Evolutionary conservation across 2,113 vertebrate species (phyloP).

Genomic region (Onychorhynchus coronatus): DNA sequence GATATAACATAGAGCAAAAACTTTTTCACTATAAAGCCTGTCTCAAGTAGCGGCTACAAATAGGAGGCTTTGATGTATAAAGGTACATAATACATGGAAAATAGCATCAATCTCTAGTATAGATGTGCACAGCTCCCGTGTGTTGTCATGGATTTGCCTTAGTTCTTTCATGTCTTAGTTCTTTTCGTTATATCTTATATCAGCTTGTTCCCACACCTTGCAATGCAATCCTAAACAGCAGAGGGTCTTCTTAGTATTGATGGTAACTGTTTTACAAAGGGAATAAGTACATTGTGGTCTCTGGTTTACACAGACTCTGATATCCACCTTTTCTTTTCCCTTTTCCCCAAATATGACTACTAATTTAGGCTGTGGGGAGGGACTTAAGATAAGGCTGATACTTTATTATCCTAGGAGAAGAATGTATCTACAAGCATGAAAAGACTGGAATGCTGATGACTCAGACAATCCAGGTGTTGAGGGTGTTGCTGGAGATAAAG

Average conservation of each 20-base stretch:
- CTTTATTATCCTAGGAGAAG: too few relatives aligned
- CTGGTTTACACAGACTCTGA: not conserved
- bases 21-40: not conserved
- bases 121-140: not conserved
- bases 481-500: not conserved
- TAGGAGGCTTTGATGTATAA: not conserved
- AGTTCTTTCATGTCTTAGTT: not conserved
- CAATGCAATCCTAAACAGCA: not conserved
- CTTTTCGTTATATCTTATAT: too few relatives aligned
- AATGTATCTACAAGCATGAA: too few relatives aligned
- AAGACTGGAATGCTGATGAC: too few relatives aligned
- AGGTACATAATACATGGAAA: not conserved
- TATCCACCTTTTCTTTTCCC: too few relatives aligned
- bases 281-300: fast-evolving
- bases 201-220: not conserved
- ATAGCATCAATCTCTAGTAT: not conserved
- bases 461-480: too few relatives aligned
- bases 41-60: not conserved
- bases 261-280: not conserved
- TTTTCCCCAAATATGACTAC: too few relatives aligned
- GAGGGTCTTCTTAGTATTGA: not conserved
- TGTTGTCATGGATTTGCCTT: not conserved
- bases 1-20: not conserved
- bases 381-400: too few relatives aligned
- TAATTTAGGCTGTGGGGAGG: too few relatives aligned